phyloP scores from a whole-genome alignment of 2,797 vertebrate genomes.

The Halcyon leucocephala region DNA sequence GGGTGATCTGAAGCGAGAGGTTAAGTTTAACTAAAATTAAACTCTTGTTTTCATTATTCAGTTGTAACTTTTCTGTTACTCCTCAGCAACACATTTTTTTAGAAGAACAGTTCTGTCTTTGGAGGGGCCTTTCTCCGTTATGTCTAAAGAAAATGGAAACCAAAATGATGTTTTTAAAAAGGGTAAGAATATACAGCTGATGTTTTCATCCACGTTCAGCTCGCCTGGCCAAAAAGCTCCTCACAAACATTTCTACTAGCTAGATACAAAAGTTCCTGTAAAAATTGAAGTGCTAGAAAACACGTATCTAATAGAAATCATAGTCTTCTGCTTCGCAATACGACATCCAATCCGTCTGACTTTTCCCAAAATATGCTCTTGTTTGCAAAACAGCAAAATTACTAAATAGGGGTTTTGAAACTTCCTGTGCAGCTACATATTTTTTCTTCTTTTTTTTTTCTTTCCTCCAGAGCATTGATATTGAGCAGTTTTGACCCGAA shows the following conservation, averaged over 20 bases:
- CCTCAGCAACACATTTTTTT: not conserved
- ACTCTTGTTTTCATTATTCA: not conserved
- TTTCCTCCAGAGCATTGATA: not conserved
- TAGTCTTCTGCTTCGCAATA: not conserved
- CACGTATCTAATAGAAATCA: not conserved
- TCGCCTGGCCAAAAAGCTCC: not conserved
- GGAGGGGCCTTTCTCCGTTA: not conserved
- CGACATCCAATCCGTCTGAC: not conserved
- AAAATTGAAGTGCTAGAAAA: not conserved
- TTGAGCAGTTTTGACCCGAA: not conserved
- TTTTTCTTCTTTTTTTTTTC: not conserved
- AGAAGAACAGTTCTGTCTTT: not conserved
- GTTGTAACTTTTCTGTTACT: not conserved
- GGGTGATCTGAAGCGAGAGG: not conserved
- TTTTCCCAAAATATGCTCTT: not conserved
- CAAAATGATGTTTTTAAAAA: not conserved
- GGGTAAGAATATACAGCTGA: not conserved
- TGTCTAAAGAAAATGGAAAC: not conserved
- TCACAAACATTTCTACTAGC: not conserved
- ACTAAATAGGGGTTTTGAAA: slow-evolving; percentile 57
- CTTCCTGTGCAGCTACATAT: not conserved
- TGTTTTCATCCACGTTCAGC: not conserved
- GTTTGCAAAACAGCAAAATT: slow-evolving; percentile 45
- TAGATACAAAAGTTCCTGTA: not conserved
- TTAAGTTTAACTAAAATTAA: not conserved